Conservation (phyloP, 2,113 vertebrate genomes). For the Strigops habroptila region DNA sequence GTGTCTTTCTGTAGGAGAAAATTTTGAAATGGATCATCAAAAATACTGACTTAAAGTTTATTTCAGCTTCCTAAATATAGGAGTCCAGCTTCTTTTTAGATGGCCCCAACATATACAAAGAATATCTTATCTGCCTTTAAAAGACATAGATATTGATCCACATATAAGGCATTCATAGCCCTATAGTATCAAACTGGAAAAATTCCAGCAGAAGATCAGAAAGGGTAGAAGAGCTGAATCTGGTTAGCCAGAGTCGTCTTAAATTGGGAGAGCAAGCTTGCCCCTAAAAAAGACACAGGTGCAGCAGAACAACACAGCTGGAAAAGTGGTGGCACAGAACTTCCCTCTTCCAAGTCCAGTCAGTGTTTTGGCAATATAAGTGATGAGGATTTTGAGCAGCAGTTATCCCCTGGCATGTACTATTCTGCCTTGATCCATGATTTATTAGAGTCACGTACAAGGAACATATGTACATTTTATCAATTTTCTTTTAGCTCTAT, state of each 20-base stretch:
- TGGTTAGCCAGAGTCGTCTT: neutral
- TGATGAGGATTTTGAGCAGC: neutral
- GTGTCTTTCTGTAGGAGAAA: neutral
- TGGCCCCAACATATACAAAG: neutral
- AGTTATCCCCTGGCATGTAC: neutral
- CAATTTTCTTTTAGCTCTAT: neutral
- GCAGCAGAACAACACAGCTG: neutral
- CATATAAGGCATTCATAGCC: neutral
- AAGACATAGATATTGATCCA: neutral
- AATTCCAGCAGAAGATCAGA: neutral
- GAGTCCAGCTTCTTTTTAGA: neutral
- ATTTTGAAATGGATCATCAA: neutral
- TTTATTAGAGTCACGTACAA: neutral
- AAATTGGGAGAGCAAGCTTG: neutral
- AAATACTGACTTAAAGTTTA: neutral
- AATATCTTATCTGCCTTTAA: neutral
- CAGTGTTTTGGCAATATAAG: neutral
- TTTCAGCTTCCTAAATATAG: neutral
- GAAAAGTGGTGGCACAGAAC: neutral
- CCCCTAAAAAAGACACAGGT: neutral
- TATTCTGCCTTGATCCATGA: neutral
- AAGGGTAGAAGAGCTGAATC: neutral
- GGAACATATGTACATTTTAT: neutral
- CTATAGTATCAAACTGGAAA: neutral
- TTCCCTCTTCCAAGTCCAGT: neutral